A percentile compares a stretch with the other conserved stretches of the same genome.
Evolutionary conservation across 1,140 invertebrate genomes (phyloP).

Genomic region (Episyrphus balteatus): DNA sequence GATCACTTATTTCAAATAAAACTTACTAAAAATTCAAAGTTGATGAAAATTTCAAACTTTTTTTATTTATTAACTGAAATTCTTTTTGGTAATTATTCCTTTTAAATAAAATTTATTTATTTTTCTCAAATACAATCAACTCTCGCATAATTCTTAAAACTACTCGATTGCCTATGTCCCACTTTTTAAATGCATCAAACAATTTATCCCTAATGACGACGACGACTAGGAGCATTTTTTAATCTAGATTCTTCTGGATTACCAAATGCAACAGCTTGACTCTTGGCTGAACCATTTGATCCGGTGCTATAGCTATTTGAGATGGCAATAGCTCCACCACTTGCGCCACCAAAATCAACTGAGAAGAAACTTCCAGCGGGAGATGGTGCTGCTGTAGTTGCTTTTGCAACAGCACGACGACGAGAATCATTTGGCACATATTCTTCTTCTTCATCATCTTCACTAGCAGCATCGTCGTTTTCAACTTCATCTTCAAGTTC

Average conservation of each 20-base stretch:
- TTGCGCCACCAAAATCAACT: constrained; percentile 45
- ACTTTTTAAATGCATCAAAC: too few relatives aligned
- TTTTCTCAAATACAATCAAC: too few relatives aligned
- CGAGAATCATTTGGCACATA: neutral
- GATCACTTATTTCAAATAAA: too few relatives aligned
- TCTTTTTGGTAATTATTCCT: too few relatives aligned
- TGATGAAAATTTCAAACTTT: too few relatives aligned
- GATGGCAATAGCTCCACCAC: constrained; percentile 45
- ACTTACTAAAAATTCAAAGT: too few relatives aligned
- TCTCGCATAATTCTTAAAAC: too few relatives aligned
- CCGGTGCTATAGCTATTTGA: constrained; percentile 58
- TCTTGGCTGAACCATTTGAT: constrained; percentile 52
- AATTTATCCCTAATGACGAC: too few relatives aligned
- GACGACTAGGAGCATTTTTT: constrained; percentile 13
- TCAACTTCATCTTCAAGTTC: constrained; percentile 30
- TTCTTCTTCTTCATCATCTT: neutral
- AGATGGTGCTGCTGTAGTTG: constrained; percentile 5
- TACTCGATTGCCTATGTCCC: too few relatives aligned
- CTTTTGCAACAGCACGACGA: constrained; percentile 17
- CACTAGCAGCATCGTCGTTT: constrained; percentile 31
- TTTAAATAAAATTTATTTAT: too few relatives aligned
- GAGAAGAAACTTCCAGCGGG: constrained; percentile 48
- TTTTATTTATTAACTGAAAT: too few relatives aligned
- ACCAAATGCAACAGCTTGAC: constrained; percentile 56
- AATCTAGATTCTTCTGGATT: constrained; percentile 32